Conservation (phyloP, 1,140 invertebrate genomes). For the Pseudomyrmex sp. region DNA sequence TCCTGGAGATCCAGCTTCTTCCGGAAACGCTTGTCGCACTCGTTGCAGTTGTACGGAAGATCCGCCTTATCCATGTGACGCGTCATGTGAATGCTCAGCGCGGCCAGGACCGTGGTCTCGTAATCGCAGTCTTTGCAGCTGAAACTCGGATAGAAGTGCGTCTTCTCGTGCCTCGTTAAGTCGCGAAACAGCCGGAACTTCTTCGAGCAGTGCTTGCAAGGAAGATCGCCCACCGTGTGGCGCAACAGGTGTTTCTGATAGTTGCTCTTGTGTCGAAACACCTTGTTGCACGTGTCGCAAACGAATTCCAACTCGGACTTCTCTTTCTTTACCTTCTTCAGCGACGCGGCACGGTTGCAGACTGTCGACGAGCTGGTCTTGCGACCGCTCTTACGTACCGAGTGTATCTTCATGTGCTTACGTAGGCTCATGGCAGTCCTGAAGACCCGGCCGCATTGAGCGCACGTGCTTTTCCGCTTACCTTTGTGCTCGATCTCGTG, state of each 20-base stretch:
- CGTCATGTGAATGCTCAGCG: conserved; percentile 81
- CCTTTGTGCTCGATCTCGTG: conserved; percentile 77
- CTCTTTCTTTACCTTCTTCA: conserved; percentile 72
- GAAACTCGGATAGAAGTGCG: conserved; percentile 82
- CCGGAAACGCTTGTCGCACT: conserved; percentile 88
- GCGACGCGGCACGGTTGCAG: not conserved
- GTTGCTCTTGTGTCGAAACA: conserved; percentile 82
- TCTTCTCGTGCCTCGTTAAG: conserved; percentile 83
- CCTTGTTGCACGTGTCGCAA: conserved; percentile 81
- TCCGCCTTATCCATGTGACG: conserved; percentile 81
- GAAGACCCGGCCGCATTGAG: conserved; percentile 79
- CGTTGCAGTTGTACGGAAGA: conserved; percentile 87
- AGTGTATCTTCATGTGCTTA: conserved; percentile 81
- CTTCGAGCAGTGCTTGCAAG: conserved; percentile 82
- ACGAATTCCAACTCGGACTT: conserved; percentile 75
- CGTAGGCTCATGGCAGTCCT: conserved; percentile 75
- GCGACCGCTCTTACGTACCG: conserved; percentile 61
- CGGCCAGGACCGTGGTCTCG: conserved; percentile 81
- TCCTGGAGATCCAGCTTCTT: conserved; percentile 83
- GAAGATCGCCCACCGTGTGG: conserved; percentile 80
- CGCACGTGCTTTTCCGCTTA: conserved; percentile 79
- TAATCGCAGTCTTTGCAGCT: conserved; percentile 83
- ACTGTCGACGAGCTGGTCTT: conserved; percentile 12
- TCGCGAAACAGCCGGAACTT: conserved; percentile 82
- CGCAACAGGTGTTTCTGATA: conserved; percentile 81